A percentile compares a stretch with the other conserved stretches of the same genome.
These are phyloP conservation scores for Rhynchonycteris naso DNA, from an alignment of 2,797 vertebrate species.

Conservation along the genomic window DNA sequence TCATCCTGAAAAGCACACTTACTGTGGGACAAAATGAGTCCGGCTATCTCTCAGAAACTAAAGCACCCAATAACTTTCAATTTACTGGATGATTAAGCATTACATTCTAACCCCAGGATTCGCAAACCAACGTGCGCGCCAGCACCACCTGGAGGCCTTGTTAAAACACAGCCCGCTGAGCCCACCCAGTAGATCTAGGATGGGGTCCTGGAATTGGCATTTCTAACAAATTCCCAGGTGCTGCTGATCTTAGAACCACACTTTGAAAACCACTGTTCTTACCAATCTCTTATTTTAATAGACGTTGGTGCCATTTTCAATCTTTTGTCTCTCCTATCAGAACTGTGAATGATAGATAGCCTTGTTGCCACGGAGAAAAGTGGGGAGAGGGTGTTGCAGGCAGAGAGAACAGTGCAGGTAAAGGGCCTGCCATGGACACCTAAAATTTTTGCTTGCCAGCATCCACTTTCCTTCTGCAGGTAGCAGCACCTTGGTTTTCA, in stretches of 20 bases:
- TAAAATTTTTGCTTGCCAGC: background rate
- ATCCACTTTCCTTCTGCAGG: background rate
- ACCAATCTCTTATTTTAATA: background rate
- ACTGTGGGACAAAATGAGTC: background rate
- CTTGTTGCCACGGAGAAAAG: background rate
- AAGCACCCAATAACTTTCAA: background rate
- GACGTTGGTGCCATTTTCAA: background rate
- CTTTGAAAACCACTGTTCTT: background rate
- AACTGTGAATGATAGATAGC: background rate
- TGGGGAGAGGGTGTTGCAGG: background rate
- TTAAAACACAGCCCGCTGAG: background rate
- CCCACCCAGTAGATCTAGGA: background rate
- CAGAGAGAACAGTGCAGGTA: rapidly evolving
- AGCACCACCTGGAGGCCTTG: background rate
- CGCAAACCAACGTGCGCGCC: background rate
- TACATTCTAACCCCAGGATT: background rate
- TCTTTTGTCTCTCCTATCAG: background rate
- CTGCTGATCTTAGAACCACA: background rate
- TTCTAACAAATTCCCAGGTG: background rate
- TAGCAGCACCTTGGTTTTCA: background rate
- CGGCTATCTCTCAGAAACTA: background rate
- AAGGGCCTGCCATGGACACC: rapidly evolving
- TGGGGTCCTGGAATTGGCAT: background rate
- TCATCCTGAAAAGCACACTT: background rate
- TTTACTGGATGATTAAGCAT: background rate